phyloP scores from a whole-genome alignment of 1,140 invertebrate species.

The Cydia amplana region DNA sequence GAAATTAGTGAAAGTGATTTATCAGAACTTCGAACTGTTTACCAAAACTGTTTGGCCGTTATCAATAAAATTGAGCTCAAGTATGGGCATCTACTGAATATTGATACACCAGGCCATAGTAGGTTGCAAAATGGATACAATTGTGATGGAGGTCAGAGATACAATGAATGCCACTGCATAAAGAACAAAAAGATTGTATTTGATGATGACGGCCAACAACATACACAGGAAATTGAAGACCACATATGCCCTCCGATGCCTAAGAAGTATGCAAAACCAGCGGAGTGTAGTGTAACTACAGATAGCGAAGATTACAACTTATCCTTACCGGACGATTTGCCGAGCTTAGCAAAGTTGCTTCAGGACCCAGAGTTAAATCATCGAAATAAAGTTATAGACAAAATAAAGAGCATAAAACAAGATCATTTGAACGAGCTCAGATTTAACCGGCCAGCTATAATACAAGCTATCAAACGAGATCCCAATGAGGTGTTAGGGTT shows the following conservation, averaged over 20 bases:
- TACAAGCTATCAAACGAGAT: slow-evolving; percentile 57
- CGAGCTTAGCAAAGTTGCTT: slow-evolving; percentile 50
- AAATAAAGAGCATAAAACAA: slow-evolving; percentile 55
- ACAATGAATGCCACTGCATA: slow-evolving; percentile 52
- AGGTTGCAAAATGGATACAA: slow-evolving; percentile 22
- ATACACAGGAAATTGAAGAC: slow-evolving; percentile 43
- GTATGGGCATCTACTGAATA: slow-evolving; percentile 65
- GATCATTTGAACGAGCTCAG: slow-evolving; percentile 55
- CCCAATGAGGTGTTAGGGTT: slow-evolving; percentile 61
- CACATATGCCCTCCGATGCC: slow-evolving; percentile 53
- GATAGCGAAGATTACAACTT: slow-evolving; percentile 48
- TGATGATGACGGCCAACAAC: slow-evolving; percentile 60
- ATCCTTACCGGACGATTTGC: slow-evolving; percentile 52
- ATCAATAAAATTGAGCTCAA: slow-evolving; percentile 66
- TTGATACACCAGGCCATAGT: slow-evolving; percentile 34
- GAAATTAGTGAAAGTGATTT: slow-evolving; percentile 56
- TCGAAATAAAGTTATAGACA: slow-evolving; percentile 56
- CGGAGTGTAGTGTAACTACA: slow-evolving; percentile 40
- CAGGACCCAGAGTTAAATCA: slow-evolving; percentile 48
- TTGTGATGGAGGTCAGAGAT: slow-evolving; percentile 1
- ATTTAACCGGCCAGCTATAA: slow-evolving; percentile 55
- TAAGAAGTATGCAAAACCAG: slow-evolving; percentile 30
- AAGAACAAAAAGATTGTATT: slow-evolving; percentile 63
- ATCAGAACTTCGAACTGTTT: slow-evolving; percentile 55
- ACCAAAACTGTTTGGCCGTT: slow-evolving; percentile 60